Base-by-base conservation (phyloP, 35 echinoderm and acorn worm genomes). In the Acanthaster planci region DNA sequence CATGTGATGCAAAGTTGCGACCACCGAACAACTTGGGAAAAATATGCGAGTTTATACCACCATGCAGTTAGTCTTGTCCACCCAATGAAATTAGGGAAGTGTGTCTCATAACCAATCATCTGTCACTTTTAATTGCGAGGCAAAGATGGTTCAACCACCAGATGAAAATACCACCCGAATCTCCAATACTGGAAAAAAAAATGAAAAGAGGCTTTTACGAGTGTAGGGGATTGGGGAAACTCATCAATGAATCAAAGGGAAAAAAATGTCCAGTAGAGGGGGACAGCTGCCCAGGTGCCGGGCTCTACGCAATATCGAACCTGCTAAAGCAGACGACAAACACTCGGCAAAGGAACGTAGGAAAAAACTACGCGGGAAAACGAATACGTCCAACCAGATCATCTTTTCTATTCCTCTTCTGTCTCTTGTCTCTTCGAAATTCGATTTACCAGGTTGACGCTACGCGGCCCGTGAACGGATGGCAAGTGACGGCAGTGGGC, bases 241-340 rank as follows among this genome's bases (percentile, higher is more conserved):
- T 72, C 34, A 72, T 72, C 64, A 26, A 72, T 72, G 64, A 72
- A 72, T 72, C 23, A 26, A 72, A 72, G 64, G 12, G 64, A 35
- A 72, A 72, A 34, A 72, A 31, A 72, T 72, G 64, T 72, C 64
- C 42, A 26, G 14, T 34, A 29, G 29, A 72, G 26, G 26, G 0
- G 64, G 64, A 35, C 64, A 72, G 26, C 64, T 72, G 64, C 23
- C 8, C 64, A 72, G 64, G 64, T 72, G 64, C 18, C 7, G 64
- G 23, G 22, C 15, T 36, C 26, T 2, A 72, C 34, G n/a, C 64
- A 27, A 30, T 72, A 72, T 72, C 64, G 26, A 72, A 72, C 64
- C 64, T 29, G 64, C 64, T 34, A 72, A 47, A 72, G 23, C 64
- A 72, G 64, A 72, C 64, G 23, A 72, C 64, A 72, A 26, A 31